Conservation (phyloP, 2,888 invertebrate genomes). For the Ophonus ardosiacus region DNA sequence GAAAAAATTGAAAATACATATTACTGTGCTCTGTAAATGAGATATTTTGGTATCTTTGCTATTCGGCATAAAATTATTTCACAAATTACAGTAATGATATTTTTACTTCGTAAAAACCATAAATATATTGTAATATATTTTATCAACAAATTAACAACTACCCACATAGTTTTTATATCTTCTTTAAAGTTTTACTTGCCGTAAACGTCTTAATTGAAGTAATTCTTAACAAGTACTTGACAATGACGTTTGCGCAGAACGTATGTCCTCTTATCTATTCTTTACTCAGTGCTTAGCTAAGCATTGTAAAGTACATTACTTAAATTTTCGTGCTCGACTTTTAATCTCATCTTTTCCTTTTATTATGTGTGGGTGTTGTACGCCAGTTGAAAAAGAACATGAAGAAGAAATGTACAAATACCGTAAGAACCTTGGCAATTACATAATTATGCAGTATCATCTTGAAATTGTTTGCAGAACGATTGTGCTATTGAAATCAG, state of each 20-base stretch:
- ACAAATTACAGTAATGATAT: no score
- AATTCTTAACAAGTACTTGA: constrained; percentile 36
- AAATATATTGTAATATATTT: background rate
- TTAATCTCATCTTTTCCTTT: background rate
- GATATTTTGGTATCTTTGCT: no score
- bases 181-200: background rate
- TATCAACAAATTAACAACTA: background rate
- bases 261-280: constrained; percentile 21
- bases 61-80: no score
- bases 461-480: background rate
- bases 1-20: no score
- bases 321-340: background rate
- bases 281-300: constrained; percentile 11
- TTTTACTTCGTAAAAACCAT: background rate
- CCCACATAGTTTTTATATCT: background rate
- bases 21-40: no score
- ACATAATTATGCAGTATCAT: constrained; percentile 12
- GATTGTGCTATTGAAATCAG: background rate
- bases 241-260: constrained; percentile 41
- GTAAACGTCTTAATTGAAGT: constrained; percentile 11
- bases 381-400: background rate
- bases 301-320: background rate
- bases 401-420: constrained; percentile 1
- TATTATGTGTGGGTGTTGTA: constrained; percentile 22
- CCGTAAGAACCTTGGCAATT: constrained; percentile 15